These are phyloP conservation scores for Drosophila kohkoa DNA, from an alignment of 1,140 invertebrate species.

Conservation along the genomic window DNA sequence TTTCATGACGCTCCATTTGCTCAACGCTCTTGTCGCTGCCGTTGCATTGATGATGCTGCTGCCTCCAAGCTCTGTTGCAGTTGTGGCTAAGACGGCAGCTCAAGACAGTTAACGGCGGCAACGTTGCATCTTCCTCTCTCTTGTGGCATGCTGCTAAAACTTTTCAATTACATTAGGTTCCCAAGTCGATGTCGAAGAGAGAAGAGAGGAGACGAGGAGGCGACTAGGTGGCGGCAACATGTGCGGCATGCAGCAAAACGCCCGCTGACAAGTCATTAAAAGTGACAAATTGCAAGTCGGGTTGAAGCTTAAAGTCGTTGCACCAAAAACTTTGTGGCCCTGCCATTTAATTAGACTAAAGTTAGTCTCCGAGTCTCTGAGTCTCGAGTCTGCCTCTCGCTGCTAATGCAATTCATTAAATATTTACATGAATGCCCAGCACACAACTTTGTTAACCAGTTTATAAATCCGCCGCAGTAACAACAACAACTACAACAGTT, in stretches of 20 bases:
- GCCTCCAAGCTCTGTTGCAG: constrained; percentile 11
- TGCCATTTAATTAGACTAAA: constrained; percentile 76
- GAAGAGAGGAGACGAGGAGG: not conserved
- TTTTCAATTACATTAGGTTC: constrained; percentile 79
- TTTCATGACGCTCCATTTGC: constrained; percentile 76
- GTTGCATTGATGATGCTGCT: constrained; percentile 65
- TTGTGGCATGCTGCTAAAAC: constrained; percentile 50
- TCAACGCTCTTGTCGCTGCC: not conserved
- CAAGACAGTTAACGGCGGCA: constrained; percentile 18
- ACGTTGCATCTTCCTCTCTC: not conserved
- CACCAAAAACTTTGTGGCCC: constrained; percentile 56
- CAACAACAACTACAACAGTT: constrained; percentile 29
- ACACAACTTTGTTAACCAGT: constrained; percentile 63
- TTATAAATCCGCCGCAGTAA: constrained; percentile 28
- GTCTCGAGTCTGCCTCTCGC: constrained; percentile 27
- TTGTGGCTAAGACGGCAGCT: constrained; percentile 42
- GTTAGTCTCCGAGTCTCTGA: constrained; percentile 32
- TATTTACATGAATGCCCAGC: constrained; percentile 59
- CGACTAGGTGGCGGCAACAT: constrained; percentile 24
- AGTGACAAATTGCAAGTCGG: constrained; percentile 73
- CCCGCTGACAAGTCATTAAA: constrained; percentile 78
- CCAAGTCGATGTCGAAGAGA: constrained; percentile 57
- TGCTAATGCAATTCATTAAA: constrained; percentile 79
- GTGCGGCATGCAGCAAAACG: constrained; percentile 48
- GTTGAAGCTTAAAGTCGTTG: constrained; percentile 58